A percentile compares a stretch with the other conserved stretches of the same genome.
Conservation (phyloP, 1,140 invertebrate species). For the Drosophila nannoptera region DNA sequence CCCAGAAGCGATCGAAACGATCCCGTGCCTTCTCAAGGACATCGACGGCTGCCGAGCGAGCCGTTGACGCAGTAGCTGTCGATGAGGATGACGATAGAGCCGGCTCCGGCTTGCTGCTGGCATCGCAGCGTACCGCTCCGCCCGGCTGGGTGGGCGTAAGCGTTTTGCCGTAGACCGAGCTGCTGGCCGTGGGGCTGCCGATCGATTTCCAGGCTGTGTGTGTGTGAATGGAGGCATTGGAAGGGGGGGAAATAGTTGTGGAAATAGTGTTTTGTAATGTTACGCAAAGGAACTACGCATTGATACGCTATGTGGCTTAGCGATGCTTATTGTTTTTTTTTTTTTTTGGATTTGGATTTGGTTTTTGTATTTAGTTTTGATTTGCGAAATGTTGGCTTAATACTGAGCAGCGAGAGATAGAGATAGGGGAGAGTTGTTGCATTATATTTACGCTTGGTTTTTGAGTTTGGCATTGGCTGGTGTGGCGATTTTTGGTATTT, state of each 20-base stretch:
- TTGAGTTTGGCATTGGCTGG: constrained; percentile 69
- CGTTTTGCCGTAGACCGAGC: constrained; percentile 59
- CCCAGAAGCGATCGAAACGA: constrained; percentile 93
- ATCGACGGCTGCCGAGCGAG: constrained; percentile 84
- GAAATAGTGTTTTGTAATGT: constrained; percentile 77
- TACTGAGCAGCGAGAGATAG: constrained; percentile 30
- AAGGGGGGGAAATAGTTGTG: constrained; percentile 70
- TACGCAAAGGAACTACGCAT: constrained; percentile 64
- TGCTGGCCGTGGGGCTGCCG: constrained; percentile 60
- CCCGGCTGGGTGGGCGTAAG: constrained; percentile 60
- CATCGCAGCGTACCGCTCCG: constrained; percentile 58
- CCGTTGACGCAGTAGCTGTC: constrained; percentile 78
- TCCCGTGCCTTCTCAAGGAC: constrained; percentile 90
- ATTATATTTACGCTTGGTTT: constrained; percentile 66
- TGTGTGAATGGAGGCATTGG: constrained; percentile 48
- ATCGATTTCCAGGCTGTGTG: constrained; percentile 69
- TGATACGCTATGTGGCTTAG: constrained; percentile 60
- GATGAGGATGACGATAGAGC: constrained; percentile 68
- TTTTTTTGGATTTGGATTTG: constrained; percentile 6
- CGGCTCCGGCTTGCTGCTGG: constrained; percentile 79
- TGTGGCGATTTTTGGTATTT: constrained; percentile 48
- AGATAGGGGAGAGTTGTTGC: constrained; percentile 57
- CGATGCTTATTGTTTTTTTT: constrained; percentile 28
- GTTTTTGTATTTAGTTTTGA: constrained; percentile 10
- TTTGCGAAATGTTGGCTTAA: constrained; percentile 48